phyloP scores from a whole-genome alignment of 2,888 invertebrate genomes.

The Trissolcus brochymenae region DNA sequence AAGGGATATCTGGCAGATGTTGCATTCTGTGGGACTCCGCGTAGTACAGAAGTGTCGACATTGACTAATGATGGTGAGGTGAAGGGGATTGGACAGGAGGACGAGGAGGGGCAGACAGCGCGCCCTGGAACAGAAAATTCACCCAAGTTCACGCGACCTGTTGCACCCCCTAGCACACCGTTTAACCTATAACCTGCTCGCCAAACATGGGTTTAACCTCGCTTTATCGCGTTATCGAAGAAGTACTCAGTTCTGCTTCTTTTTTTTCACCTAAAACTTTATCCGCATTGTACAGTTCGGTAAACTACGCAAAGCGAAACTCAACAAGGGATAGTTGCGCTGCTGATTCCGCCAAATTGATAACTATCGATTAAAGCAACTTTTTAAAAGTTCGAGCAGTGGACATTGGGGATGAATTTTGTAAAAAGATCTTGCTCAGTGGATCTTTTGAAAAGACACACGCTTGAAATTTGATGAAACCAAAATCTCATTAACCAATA shows the following conservation, averaged over 20 bases:
- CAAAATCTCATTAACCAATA: no score
- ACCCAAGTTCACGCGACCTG: slow-evolving; percentile 77
- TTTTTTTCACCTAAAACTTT: slow-evolving; percentile 53
- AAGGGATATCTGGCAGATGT: slow-evolving; percentile 72
- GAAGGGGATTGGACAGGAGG: slow-evolving; percentile 65
- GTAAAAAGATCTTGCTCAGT: no score
- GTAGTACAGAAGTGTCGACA: slow-evolving; percentile 73
- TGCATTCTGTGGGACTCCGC: slow-evolving; percentile 71
- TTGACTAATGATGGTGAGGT: slow-evolving; percentile 76
- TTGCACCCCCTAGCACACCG: slow-evolving; percentile 76
- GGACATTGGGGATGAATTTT: no score
- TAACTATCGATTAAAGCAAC: no score
- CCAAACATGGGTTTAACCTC: slow-evolving; percentile 76
- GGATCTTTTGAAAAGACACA: no score
- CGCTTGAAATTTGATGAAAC: no score
- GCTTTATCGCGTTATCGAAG: slow-evolving; percentile 76
- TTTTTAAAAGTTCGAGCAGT: no score
- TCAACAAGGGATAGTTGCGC: slow-evolving; percentile 22
- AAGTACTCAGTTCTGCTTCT: slow-evolving; percentile 62
- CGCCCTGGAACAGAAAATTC: slow-evolving; percentile 76
- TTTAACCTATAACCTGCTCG: slow-evolving; percentile 77
- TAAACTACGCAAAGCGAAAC: slow-evolving; percentile 44
- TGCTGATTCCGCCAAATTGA: no score
- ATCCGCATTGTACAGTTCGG: slow-evolving; percentile 38
- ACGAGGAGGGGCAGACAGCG: slow-evolving; percentile 71